Conservation (phyloP, 1,140 invertebrate genomes). For the Musca domestica region DNA sequence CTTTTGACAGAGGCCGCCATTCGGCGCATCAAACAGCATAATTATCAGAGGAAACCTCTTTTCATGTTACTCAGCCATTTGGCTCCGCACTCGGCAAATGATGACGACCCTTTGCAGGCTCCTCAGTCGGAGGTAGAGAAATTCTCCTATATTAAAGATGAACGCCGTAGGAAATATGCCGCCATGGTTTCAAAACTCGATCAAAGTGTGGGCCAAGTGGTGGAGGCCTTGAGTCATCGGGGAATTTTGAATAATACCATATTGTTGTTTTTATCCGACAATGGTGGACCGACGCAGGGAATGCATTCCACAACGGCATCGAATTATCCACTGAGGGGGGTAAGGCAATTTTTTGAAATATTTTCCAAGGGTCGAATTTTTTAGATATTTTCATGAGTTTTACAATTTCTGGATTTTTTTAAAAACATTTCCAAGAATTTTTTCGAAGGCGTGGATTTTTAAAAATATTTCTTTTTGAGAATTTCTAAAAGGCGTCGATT, state of each 20-base stretch:
- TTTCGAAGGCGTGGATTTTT: too few species aligned
- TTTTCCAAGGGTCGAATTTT: neutral
- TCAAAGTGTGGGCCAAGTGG: constrained; percentile 75
- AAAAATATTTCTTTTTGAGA: too few species aligned
- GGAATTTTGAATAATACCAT: constrained; percentile 71
- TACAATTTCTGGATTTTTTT: too few species aligned
- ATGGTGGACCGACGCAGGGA: constrained; percentile 72
- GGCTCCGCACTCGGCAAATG: constrained; percentile 74
- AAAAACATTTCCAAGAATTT: too few species aligned
- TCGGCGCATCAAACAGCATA: constrained; percentile 51
- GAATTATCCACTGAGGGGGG: constrained; percentile 84
- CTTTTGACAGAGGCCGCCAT: constrained; percentile 72
- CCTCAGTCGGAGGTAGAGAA: constrained; percentile 69
- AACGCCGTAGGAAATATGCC: constrained; percentile 73
- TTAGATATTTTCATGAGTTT: neutral
- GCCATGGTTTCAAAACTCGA: constrained; percentile 86
- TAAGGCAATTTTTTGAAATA: constrained; percentile 44
- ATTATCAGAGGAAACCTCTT: constrained; percentile 58
- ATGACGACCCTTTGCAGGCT: constrained; percentile 70
- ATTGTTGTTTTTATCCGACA: constrained; percentile 71
- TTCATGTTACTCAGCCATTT: constrained; percentile 80
- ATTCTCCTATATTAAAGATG: constrained; percentile 73
- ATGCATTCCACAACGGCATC: constrained; percentile 74
- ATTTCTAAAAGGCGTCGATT: too few species aligned
- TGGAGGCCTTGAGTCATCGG: constrained; percentile 64